These are phyloP conservation scores for Andrena camellia DNA, from an alignment of 2,888 invertebrate genomes.

Conservation along the genomic window DNA sequence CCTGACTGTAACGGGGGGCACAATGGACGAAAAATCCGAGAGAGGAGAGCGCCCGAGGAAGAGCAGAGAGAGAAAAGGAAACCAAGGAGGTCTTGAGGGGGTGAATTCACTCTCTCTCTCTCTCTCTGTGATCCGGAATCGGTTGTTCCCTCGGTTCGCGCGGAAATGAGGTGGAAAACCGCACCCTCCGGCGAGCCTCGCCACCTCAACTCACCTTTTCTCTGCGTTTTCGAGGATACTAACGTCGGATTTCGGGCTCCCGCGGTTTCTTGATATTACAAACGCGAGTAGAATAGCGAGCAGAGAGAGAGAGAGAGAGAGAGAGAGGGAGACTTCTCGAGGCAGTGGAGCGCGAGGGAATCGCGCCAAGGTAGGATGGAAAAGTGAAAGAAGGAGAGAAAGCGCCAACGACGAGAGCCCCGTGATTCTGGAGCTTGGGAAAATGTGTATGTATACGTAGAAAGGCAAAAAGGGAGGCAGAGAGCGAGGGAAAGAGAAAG, in stretches of 20 bases:
- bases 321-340: slow-evolving; percentile 44
- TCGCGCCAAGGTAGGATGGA: slow-evolving; percentile 46
- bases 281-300: slow-evolving; percentile 62
- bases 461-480: neutral
- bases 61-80: too few species aligned
- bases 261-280: slow-evolving; percentile 79
- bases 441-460: neutral
- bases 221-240: slow-evolving; percentile 70
- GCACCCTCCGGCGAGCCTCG: slow-evolving; percentile 69
- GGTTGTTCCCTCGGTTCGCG: slow-evolving; percentile 80
- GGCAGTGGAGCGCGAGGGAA: slow-evolving; percentile 63
- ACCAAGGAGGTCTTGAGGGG: slow-evolving; percentile 18
- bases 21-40: slow-evolving; percentile 68
- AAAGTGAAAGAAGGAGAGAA: slow-evolving; percentile 1
- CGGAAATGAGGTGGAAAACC: slow-evolving; percentile 85
- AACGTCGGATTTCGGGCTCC: slow-evolving; percentile 65
- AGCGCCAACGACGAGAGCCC: neutral
- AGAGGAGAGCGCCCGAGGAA: slow-evolving; percentile 25
- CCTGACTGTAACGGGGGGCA: slow-evolving; percentile 60
- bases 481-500: slow-evolving; percentile 24
- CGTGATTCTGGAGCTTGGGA: slow-evolving; percentile 1
- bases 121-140: slow-evolving; percentile 72
- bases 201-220: slow-evolving; percentile 67
- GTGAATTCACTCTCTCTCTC: slow-evolving; percentile 69
- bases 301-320: slow-evolving; percentile 56